phyloP scores from a whole-genome alignment of 2,797 vertebrate species.

The Platyrinchus mystaceus region DNA sequence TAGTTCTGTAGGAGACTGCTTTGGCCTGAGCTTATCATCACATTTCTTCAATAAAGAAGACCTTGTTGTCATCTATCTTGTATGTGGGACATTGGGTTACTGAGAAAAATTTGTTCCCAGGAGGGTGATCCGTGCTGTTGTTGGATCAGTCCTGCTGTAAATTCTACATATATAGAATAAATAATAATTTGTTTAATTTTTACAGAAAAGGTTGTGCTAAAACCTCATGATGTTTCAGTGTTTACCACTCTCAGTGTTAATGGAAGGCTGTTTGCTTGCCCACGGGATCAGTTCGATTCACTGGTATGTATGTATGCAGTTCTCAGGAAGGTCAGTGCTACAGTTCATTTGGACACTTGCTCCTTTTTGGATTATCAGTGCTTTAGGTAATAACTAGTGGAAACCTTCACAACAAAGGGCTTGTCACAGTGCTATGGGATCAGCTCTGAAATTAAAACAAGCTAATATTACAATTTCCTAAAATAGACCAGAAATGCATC shows the following conservation, averaged over 20 bases:
- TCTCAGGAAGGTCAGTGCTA: neutral
- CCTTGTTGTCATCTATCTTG: neutral
- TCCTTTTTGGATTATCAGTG: neutral
- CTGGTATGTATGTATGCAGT: constrained; percentile 81
- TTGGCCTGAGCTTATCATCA: neutral
- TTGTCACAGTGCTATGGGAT: neutral
- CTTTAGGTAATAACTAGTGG: neutral
- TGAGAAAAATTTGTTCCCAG: neutral
- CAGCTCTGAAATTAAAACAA: neutral
- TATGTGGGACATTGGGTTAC: neutral
- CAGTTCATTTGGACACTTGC: neutral
- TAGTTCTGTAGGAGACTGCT: neutral
- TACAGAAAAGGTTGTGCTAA: constrained; percentile 93
- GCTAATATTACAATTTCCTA: neutral
- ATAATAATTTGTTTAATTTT: constrained; percentile 59
- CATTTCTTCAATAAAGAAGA: neutral
- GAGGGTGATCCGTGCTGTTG: constrained; percentile 34
- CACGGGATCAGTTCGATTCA: constrained; percentile 90
- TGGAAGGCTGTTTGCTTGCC: constrained; percentile 91
- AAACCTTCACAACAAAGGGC: neutral
- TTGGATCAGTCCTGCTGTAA: constrained; percentile 18
- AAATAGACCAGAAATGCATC: neutral
- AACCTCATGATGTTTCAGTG: constrained; percentile 91
- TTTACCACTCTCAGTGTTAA: constrained; percentile 95
- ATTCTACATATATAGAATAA: constrained; percentile 43